Evolutionary conservation across 2,888 invertebrate species (phyloP).

Genomic region (Abrostola triplasia): DNA sequence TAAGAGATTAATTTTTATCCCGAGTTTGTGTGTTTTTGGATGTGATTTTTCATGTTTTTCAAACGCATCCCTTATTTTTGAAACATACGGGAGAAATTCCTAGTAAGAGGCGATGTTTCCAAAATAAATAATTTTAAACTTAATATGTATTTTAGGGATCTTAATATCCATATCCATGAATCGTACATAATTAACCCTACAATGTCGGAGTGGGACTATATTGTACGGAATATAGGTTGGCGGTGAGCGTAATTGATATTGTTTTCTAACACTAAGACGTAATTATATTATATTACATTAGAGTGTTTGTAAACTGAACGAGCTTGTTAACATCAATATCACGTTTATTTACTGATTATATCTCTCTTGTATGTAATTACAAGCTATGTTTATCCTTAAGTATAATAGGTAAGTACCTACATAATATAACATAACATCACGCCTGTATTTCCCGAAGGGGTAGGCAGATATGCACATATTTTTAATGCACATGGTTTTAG

Average conservation of each 20-base stretch:
- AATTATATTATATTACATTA: neutral
- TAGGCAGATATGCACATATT: no score
- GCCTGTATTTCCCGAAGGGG: no score
- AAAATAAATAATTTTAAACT: no score
- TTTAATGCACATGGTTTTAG: no score
- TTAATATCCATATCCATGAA: conserved; percentile 1
- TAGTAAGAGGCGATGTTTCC: no score
- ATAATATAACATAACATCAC: no score
- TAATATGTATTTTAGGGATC: no score
- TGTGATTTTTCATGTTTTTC: no score
- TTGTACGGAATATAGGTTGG: neutral
- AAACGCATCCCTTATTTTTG: no score
- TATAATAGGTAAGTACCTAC: conserved; percentile 5
- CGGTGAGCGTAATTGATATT: neutral
- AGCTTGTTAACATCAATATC: conserved; percentile 8
- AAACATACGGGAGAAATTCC: no score
- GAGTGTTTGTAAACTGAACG: conserved; percentile 8
- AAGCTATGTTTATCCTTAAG: conserved; percentile 15
- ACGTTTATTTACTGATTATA: conserved; percentile 10
- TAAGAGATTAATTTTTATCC: no score
- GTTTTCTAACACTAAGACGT: conserved; percentile 3
- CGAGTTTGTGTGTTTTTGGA: no score
- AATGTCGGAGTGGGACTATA: neutral
- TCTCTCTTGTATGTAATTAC: conserved; percentile 15
- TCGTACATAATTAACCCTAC: conserved; percentile 18